Conservation (phyloP, 2,113 vertebrate genomes). For the Cichladusa arquata region DNA sequence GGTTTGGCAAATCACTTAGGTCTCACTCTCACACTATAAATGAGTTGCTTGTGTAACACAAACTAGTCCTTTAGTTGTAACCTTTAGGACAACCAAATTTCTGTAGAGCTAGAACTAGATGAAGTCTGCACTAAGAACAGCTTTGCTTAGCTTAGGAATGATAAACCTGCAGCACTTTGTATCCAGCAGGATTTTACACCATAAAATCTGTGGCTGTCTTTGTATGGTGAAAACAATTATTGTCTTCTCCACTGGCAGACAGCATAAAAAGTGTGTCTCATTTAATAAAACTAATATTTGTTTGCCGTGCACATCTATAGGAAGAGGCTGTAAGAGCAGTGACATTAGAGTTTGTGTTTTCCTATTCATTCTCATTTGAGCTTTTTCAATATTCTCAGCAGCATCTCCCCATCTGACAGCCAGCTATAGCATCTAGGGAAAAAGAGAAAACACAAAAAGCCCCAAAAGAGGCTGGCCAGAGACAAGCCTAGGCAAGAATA, state of each 20-base stretch:
- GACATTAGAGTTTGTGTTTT: background rate
- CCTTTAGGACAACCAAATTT: background rate
- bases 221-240: background rate
- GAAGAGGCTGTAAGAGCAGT: background rate
- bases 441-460: background rate
- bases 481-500: background rate
- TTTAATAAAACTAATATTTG: conserved; percentile 16
- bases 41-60: background rate
- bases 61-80: background rate
- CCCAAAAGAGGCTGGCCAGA: background rate
- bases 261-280: background rate
- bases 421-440: background rate
- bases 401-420: background rate
- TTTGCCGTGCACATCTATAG: background rate
- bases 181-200: background rate
- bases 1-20: background rate
- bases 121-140: background rate
- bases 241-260: background rate
- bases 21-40: background rate
- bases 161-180: background rate
- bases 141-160: background rate
- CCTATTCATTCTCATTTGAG: background rate
- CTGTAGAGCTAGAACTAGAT: background rate
- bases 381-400: conserved; percentile 1
- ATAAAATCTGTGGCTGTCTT: background rate